Base-by-base conservation (phyloP, 2,113 vertebrate genomes). In the Carassius gibelio region DNA sequence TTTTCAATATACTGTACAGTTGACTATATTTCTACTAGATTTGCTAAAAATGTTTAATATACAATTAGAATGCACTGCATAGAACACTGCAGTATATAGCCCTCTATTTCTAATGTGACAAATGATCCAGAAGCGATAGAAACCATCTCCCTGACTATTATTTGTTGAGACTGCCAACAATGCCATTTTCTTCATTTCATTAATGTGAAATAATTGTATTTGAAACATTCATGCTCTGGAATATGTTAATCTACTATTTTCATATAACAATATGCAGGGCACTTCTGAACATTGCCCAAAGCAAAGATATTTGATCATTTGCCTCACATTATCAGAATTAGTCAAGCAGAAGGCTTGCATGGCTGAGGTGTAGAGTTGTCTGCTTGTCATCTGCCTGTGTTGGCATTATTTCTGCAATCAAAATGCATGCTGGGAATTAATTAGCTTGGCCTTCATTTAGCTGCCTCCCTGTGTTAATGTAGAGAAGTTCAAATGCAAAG, bases 381-480 rank as follows among this genome's bases (percentile, higher is more conserved):
- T 68, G 38, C 9, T 69, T 69, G 80, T 82, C 80, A 69, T 82
- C 80, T 52, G 64, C 23, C 64, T 55, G 15, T 52, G 17, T 55
- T 45, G 64, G 45, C 61, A 69, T 82, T 66, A 48, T 81, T 81
- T 64, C 59, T 69, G 80, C 48, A n/a, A n/a, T 69, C 80, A 69
- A 15, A 82, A 82, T 68, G 80, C 80, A 82, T 82, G 64, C 64
- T 82, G 80, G 80, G 80, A 69, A 69, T 55, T 36, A 82, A 82
- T 69, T 82, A 69, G 45, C 80, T 82, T 21, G 80, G 62, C 80
- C 80, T 82, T 69, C 80, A 69, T 82, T 82, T 55, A 55, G 64
- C 17, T 34, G 64, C 80, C 80, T 82, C 64, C 80, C 80, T 82
- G 62, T 50, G 64, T 82, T 69, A 82, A 55, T 52, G 64, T 34